Evolutionary conservation across 2,888 invertebrate species (phyloP).

Genomic region (Papilio elwesi): DNA sequence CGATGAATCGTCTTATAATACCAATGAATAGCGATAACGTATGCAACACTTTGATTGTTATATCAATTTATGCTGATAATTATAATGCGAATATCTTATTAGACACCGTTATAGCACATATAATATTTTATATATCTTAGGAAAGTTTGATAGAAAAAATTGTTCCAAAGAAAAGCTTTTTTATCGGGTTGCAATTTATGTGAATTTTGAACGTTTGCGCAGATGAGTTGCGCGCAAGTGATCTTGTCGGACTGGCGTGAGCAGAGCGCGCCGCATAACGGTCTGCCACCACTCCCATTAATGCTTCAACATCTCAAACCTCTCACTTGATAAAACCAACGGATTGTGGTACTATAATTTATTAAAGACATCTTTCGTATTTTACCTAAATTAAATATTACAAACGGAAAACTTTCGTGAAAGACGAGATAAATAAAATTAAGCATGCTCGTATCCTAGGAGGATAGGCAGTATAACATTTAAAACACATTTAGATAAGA

Average conservation of each 20-base stretch:
- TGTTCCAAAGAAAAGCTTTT: too few species aligned
- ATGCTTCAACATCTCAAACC: slow-evolving; percentile 51
- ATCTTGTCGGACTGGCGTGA: slow-evolving; percentile 42
- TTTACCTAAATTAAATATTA: too few species aligned
- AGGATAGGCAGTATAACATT: too few species aligned
- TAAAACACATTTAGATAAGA: too few species aligned
- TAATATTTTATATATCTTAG: neutral
- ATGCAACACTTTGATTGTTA: slow-evolving; percentile 25
- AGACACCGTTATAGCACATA: neutral
- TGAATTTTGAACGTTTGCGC: neutral
- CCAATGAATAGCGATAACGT: slow-evolving; percentile 15
- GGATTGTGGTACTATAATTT: slow-evolving; percentile 8
- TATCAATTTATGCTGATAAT: slow-evolving; percentile 31
- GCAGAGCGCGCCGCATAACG: slow-evolving; percentile 42
- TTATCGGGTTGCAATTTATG: neutral
- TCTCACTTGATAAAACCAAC: slow-evolving; percentile 38
- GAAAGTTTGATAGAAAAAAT: neutral
- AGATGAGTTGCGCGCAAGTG: slow-evolving; percentile 44
- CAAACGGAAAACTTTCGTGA: too few species aligned
- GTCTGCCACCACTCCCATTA: slow-evolving; percentile 54
- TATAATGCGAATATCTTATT: slow-evolving; percentile 14
- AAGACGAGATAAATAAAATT: too few species aligned
- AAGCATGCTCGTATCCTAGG: too few species aligned
- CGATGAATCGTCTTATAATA: slow-evolving; percentile 10
- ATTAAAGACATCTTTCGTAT: neutral